phyloP scores from a whole-genome alignment of 2,888 invertebrate species.

The Gortyna flavago region DNA sequence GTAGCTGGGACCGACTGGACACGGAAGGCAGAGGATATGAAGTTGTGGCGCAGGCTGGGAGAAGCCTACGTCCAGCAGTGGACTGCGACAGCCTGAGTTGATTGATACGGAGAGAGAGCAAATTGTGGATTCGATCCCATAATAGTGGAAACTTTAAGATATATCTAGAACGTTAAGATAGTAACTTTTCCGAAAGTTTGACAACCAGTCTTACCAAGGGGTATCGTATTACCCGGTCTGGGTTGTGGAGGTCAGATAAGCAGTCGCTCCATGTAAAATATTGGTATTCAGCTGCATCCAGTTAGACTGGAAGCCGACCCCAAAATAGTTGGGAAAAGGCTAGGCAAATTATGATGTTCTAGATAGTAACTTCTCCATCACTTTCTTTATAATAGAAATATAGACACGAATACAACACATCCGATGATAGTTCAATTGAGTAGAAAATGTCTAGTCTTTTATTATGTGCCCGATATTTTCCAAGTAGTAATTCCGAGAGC shows the following conservation, averaged over 20 bases:
- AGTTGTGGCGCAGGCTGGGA: neutral
- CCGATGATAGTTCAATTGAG: slow-evolving; percentile 54
- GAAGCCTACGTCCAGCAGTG: neutral
- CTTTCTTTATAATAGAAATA: slow-evolving; percentile 24
- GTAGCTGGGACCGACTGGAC: neutral
- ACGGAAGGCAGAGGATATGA: neutral
- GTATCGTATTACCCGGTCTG: too few relatives aligned
- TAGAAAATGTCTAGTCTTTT: slow-evolving; percentile 69
- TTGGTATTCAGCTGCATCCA: too few relatives aligned
- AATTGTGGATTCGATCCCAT: too few relatives aligned
- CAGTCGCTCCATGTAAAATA: too few relatives aligned
- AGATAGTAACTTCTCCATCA: neutral
- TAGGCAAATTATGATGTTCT: neutral
- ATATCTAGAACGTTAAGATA: neutral
- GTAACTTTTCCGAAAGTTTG: neutral
- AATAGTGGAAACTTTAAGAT: too few relatives aligned
- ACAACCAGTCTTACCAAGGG: too few relatives aligned
- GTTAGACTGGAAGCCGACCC: too few relatives aligned
- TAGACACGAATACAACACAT: slow-evolving; percentile 34
- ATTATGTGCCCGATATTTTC: slow-evolving; percentile 75
- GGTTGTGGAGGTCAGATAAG: too few relatives aligned
- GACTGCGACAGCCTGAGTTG: neutral
- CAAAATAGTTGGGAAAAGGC: too few relatives aligned
- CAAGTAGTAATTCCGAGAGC: slow-evolving; percentile 75
- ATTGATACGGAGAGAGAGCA: neutral